These are phyloP conservation scores for Trichopria drosophilae DNA, from an alignment of 2,888 invertebrate species.

Conservation along the genomic window DNA sequence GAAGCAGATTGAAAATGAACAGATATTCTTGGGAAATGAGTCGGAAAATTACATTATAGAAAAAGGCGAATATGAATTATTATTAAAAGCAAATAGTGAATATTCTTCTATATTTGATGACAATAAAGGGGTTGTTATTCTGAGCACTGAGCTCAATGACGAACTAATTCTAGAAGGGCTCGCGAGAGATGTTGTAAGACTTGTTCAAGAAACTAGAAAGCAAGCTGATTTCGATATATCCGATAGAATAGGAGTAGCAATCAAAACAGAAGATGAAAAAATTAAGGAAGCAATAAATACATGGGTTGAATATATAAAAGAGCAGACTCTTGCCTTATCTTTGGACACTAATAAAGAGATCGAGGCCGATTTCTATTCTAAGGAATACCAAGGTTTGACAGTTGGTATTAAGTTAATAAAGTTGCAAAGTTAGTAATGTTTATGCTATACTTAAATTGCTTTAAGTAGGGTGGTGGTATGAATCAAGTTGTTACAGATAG, in stretches of 20 bases:
- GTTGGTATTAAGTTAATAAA: conserved; percentile 18
- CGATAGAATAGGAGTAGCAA: conserved; percentile 16
- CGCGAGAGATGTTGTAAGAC: conserved; percentile 17
- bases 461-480: conserved; percentile 20
- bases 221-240: conserved; percentile 22
- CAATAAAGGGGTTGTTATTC: conserved; percentile 18
- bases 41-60: conserved; percentile 14
- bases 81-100: conserved; percentile 20
- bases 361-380: conserved; percentile 16
- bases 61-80: conserved; percentile 20
- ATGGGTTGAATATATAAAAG: conserved; percentile 23
- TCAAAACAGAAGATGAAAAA: conserved; percentile 22
- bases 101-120: conserved; percentile 16
- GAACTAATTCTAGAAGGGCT: conserved; percentile 22
- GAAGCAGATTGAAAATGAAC: conserved; percentile 7
- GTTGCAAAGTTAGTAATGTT: conserved; percentile 14
- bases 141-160: conserved; percentile 14
- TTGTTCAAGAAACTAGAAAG: conserved; percentile 20
- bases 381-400: conserved; percentile 17
- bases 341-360: conserved; percentile 15
- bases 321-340: conserved; percentile 23
- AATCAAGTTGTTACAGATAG: conserved; percentile 16
- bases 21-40: conserved; percentile 11
- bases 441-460: conserved; percentile 19
- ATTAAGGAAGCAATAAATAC: conserved; percentile 22